These are phyloP conservation scores for Perodicticus potto DNA, from an alignment of 2,797 vertebrate genomes.

Conservation along the genomic window DNA sequence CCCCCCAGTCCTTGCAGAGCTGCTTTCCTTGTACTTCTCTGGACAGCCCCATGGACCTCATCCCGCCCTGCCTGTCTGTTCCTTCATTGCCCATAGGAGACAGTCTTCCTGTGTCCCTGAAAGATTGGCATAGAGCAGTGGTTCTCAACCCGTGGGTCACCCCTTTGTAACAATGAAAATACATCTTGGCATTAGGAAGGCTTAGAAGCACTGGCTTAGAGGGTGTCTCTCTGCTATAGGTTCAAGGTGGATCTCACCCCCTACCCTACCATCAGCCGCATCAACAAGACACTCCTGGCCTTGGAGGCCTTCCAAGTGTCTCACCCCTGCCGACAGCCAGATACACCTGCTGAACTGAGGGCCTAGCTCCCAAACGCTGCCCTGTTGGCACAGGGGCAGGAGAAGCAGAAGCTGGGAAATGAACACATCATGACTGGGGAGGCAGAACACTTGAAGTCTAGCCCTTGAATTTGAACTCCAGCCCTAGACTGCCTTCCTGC, in stretches of 20 bases:
- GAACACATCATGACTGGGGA: conserved; percentile 85
- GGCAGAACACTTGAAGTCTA: background rate
- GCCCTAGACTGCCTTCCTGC: background rate
- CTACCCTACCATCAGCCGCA: conserved; percentile 93
- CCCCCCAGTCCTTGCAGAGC: too few relatives aligned
- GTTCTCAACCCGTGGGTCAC: too few relatives aligned
- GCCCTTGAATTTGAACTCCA: background rate
- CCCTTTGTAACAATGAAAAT: too few relatives aligned
- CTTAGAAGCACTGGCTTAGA: background rate
- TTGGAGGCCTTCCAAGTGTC: conserved; percentile 94
- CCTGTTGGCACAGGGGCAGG: too few relatives aligned
- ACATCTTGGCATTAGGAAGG: too few relatives aligned
- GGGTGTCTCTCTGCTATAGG: conserved; percentile 87
- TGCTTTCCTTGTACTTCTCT: background rate
- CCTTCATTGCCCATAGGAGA: background rate
- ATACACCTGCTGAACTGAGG: conserved; percentile 93
- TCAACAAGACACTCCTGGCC: conserved; percentile 93
- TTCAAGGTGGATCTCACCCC: conserved; percentile 93
- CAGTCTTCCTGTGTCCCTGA: background rate
- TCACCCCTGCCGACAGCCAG: conserved; percentile 95
- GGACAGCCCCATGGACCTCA: background rate
- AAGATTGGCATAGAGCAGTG: background rate
- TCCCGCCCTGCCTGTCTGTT: background rate
- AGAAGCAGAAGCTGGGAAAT: conserved; percentile 59
- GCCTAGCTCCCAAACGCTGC: conserved; percentile 81